Base-by-base conservation (phyloP, 2,113 vertebrate genomes). In the Otis tarda region DNA sequence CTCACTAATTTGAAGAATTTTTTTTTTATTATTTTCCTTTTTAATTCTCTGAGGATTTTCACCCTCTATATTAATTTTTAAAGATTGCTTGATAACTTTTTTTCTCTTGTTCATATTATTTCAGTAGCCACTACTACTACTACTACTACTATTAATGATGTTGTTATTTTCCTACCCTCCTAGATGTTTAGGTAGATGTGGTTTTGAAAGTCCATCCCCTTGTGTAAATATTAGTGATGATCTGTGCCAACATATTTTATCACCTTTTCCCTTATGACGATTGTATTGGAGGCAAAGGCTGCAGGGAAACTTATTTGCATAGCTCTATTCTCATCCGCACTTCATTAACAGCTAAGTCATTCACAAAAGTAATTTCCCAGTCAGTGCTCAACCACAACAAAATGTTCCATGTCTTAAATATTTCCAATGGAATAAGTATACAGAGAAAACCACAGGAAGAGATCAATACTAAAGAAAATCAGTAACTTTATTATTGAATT, bases 391-490 rank as follows among this genome's bases (percentile, higher is more conserved):
- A 64, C 70, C 59, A 81, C 59, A 91, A 52, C 43, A 89, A 93
- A 95, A 47, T 68, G 7, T n/a, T 90, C 68, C 10, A 73, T 56
- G 15, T 52, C 52, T 90, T 92, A 86, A 91, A 76, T 74, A 94
- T 91, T 96, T 97, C 53, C 84, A 81, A 13, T 56, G 18, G 95
- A 94, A 52, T 89, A 96, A 65, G 19, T 89, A 43, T 74, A 33
- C 55, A 92, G 41, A 95, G 87, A 96, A 94, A 82, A 83, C 47
- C 63, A 92, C 24, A 94, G 65, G 67, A 96, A 95, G 67, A 94
- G 69, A 95, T 89, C 71, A n/a, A 93, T 91, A 71, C 4, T 27
- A 64, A 45, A 87, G 39, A 83, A 96, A 96, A 88, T 83, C 65
- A 80, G 43, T 90, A 71, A 94, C 73, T 21, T 87, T 94, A 50